Conservation (phyloP, 2,888 invertebrate species). For the Halictus ligatus region DNA sequence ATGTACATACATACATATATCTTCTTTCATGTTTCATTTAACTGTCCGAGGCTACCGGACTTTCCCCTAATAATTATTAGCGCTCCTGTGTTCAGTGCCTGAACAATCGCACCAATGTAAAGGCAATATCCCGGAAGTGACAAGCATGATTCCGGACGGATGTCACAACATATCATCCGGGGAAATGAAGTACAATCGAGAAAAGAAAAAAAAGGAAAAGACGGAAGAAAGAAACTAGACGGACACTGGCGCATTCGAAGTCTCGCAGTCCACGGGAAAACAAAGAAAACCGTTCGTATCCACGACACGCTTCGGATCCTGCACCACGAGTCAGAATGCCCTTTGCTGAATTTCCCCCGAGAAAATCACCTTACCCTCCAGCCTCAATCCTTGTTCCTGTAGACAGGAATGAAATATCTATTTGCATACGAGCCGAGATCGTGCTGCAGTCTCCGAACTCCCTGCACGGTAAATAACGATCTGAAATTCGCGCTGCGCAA, state of each 20-base stretch:
- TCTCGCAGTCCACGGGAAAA: slow-evolving; percentile 19
- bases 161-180: slow-evolving; percentile 51
- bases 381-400: slow-evolving; percentile 66
- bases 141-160: slow-evolving; percentile 4
- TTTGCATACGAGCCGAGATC: slow-evolving; percentile 69
- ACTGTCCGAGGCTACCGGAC: too few relatives aligned
- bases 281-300: slow-evolving; percentile 57
- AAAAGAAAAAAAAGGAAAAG: not conserved
- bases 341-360: slow-evolving; percentile 72
- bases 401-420: slow-evolving; percentile 73
- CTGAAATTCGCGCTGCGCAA: slow-evolving; percentile 55
- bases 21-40: too few relatives aligned
- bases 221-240: not conserved
- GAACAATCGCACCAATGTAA: not conserved
- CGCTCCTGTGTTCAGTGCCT: not conserved
- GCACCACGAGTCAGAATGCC: slow-evolving; percentile 60
- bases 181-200: slow-evolving; percentile 65
- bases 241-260: slow-evolving; percentile 22
- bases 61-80: not conserved
- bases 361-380: slow-evolving; percentile 73
- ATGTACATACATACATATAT: too few relatives aligned
- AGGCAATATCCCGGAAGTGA: not conserved
- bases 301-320: slow-evolving; percentile 56
- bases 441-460: slow-evolving; percentile 59
- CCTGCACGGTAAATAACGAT: slow-evolving; percentile 64